Percentiles rank a stretch among this genome's conserved stretches.
phyloP scores from a whole-genome alignment of 2,113 vertebrate genomes.

The Daphoenositta chrysoptera region DNA sequence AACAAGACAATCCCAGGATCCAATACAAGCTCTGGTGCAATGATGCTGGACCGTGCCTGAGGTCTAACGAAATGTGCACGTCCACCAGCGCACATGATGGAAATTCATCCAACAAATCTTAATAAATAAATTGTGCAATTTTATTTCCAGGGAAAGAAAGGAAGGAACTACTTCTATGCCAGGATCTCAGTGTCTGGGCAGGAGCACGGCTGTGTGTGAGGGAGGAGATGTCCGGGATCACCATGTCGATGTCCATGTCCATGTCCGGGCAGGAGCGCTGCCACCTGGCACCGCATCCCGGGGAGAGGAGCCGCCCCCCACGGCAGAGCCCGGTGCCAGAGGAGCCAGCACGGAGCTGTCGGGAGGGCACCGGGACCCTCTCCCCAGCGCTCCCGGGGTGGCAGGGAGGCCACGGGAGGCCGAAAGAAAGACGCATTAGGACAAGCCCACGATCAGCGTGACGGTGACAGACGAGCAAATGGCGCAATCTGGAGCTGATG shows the following conservation, averaged over 20 bases:
- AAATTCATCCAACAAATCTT: neutral
- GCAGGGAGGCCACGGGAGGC: neutral
- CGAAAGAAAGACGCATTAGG: rapidly evolving
- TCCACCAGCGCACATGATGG: neutral
- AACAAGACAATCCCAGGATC: neutral
- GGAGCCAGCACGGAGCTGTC: neutral
- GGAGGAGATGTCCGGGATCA: neutral
- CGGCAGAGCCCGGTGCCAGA: neutral
- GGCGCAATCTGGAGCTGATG: neutral
- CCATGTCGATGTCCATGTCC: too few species aligned
- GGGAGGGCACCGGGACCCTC: neutral
- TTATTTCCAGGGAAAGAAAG: neutral
- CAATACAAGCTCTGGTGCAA: too few species aligned
- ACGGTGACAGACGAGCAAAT: neutral
- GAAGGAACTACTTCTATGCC: neutral
- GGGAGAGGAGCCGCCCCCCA: neutral
- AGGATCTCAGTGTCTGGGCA: neutral
- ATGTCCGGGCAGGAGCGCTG: too few species aligned
- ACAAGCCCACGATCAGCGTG: rapidly evolving
- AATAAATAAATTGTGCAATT: neutral
- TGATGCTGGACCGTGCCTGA: neutral
- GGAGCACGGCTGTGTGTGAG: neutral
- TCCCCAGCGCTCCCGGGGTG: rapidly evolving
- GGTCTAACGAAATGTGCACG: neutral
- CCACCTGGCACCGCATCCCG: rapidly evolving